phyloP scores from a whole-genome alignment of 2,888 invertebrate species.

The Epistrophe grossulariae region DNA sequence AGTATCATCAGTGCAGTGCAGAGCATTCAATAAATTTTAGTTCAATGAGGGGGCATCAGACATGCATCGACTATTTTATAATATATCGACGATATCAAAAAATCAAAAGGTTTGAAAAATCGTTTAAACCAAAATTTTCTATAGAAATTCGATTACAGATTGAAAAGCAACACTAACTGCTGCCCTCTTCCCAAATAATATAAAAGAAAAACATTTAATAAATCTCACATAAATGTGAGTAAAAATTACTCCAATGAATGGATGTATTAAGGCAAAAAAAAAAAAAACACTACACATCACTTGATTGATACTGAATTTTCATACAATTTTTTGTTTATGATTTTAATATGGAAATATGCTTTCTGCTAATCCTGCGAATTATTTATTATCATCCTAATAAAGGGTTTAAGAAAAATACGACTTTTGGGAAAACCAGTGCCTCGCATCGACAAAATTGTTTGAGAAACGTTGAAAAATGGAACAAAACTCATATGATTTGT shows the following conservation, averaged over 20 bases:
- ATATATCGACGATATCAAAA: neutral
- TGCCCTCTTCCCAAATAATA: neutral
- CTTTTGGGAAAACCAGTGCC: no score
- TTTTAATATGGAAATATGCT: no score
- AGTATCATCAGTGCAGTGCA: neutral
- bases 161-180: constrained; percentile 28
- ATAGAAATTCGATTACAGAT: constrained; percentile 56
- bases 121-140: constrained; percentile 24
- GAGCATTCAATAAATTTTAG: constrained; percentile 4
- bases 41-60: neutral
- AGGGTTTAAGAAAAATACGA: no score
- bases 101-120: constrained; percentile 31
- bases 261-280: constrained; percentile 40
- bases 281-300: neutral
- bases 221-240: constrained; percentile 48
- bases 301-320: neutral
- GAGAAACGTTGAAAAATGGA: no score
- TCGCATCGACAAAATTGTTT: no score
- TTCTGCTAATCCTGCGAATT: no score
- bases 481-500: no score
- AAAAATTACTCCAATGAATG: constrained; percentile 57
- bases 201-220: constrained; percentile 20
- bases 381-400: no score
- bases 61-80: neutral
- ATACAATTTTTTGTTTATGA: neutral